Evolutionary conservation across 2,888 invertebrate species (phyloP).

Genomic region (Emmelina monodactyla): DNA sequence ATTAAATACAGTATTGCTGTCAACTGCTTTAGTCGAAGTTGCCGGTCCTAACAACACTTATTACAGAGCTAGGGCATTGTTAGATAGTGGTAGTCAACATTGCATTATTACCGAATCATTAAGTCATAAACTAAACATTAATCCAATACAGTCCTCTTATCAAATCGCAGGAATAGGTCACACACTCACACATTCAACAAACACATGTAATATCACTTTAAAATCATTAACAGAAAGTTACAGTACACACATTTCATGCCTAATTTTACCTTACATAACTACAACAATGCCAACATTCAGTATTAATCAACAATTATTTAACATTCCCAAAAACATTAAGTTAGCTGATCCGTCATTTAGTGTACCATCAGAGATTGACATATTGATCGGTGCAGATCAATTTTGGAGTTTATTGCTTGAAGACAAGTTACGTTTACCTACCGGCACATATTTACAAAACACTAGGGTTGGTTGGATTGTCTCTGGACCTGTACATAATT

Average conservation of each 20-base stretch:
- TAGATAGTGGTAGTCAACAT: slow-evolving; percentile 7
- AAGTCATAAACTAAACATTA: slow-evolving; percentile 6
- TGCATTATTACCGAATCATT: slow-evolving; percentile 10
- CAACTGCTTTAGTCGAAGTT: slow-evolving; percentile 6
- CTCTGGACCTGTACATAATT: not conserved
- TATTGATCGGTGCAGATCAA: slow-evolving; percentile 8
- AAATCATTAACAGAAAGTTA: not conserved
- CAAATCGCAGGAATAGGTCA: slow-evolving; percentile 11
- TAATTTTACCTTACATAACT: slow-evolving; percentile 1
- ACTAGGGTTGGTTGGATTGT: slow-evolving; percentile 4
- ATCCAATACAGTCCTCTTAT: slow-evolving; percentile 13
- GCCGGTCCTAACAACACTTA: not conserved
- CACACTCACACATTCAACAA: slow-evolving; percentile 7
- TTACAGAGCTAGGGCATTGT: slow-evolving; percentile 4
- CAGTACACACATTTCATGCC: slow-evolving; percentile 1
- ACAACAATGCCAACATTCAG: not conserved
- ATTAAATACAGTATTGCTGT: slow-evolving; percentile 7
- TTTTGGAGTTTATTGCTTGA: slow-evolving; percentile 13
- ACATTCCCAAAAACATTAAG: too few relatives aligned
- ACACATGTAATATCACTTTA: slow-evolving; percentile 4
- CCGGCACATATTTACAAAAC: slow-evolving; percentile 9
- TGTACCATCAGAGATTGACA: not conserved
- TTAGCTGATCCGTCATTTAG: not conserved
- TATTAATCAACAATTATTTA: too few relatives aligned
- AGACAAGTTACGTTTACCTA: slow-evolving; percentile 5